Evolutionary conservation across 2,113 vertebrate species (phyloP).

Genomic region (Indri indri): DNA sequence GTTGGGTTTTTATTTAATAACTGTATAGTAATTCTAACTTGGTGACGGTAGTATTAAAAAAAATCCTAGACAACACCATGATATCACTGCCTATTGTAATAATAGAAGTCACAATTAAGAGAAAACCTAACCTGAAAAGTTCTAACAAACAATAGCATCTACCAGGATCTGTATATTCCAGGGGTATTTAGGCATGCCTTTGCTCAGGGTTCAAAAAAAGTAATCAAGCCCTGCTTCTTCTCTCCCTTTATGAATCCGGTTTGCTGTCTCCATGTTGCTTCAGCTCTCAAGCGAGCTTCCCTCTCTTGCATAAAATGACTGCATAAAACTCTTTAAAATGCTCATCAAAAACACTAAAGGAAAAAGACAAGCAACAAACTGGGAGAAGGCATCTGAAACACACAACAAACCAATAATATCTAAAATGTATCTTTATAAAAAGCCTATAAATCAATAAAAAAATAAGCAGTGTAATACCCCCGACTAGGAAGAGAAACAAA

Average conservation of each 20-base stretch:
- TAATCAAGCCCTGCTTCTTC: not conserved
- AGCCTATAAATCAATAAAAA: not conserved
- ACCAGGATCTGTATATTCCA: not conserved
- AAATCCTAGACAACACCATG: not conserved
- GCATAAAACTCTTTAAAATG: not conserved
- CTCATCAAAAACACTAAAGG: not conserved
- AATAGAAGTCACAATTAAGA: not conserved
- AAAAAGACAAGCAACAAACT: not conserved
- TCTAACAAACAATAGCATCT: not conserved
- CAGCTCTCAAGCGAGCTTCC: not conserved
- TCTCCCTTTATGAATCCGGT: not conserved
- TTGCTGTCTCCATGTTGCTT: not conserved
- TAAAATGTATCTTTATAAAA: not conserved
- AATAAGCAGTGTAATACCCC: not conserved
- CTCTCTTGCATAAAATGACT: not conserved
- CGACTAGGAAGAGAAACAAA: not conserved
- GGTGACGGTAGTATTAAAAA: not conserved
- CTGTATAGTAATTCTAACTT: not conserved
- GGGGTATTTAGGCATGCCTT: not conserved
- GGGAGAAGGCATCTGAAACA: not conserved
- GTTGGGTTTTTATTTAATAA: not conserved
- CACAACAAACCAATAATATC: not conserved
- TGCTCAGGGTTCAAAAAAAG: not conserved
- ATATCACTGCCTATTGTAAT: not conserved
- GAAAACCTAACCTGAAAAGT: not conserved